Conservation (phyloP, 2,888 invertebrate species). For the Pandemis heparana region DNA sequence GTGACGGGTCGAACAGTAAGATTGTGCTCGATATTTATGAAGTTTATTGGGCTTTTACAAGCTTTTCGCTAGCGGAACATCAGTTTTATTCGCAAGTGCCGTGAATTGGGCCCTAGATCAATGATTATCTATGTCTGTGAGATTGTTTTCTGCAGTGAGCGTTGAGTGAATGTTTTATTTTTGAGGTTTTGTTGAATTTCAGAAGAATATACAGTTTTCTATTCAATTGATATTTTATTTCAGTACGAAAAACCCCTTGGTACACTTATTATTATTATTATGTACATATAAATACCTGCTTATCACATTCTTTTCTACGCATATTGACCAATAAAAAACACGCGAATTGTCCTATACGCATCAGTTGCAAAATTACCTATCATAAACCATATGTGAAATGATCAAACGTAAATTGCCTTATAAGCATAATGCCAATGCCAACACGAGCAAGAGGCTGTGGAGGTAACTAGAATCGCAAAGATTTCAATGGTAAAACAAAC, state of each 20-base stretch:
- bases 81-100: background rate
- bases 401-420: no score
- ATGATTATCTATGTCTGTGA: background rate
- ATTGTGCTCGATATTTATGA: background rate
- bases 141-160: slow-evolving; percentile 9
- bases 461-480: no score
- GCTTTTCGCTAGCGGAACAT: background rate
- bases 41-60: background rate
- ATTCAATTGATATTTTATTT: slow-evolving; percentile 2
- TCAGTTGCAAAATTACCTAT: no score
- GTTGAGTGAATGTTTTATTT: slow-evolving; percentile 27
- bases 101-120: background rate
- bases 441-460: no score
- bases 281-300: no score
- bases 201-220: slow-evolving; percentile 15
- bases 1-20: background rate
- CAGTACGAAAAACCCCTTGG: slow-evolving; percentile 7
- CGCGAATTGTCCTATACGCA: no score
- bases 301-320: no score
- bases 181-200: slow-evolving; percentile 19
- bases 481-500: no score
- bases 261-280: slow-evolving; percentile 2
- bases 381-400: no score
- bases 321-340: no score
- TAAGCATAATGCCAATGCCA: no score